Evolutionary conservation across 1,140 invertebrate species (phyloP), one percentile per base, ranked within the genome.

Genomic region (Drosophila bifasciata): DNA sequence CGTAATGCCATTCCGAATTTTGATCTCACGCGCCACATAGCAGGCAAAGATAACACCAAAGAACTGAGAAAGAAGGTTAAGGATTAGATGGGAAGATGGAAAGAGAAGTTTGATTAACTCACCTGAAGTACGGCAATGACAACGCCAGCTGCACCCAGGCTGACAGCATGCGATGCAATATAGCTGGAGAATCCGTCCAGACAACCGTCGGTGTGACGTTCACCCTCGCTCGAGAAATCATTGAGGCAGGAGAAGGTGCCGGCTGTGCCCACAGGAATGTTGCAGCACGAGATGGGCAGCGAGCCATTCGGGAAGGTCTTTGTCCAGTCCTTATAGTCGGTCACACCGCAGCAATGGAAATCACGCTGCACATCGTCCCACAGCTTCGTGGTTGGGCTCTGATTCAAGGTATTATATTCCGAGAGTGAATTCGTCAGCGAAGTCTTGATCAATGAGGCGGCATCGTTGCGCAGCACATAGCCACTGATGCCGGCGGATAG

Each of bases 401-500:
- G 90, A 5, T 67, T 75, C 5, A 76, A 50, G 3, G 77, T 83
- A 0, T 77, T 86, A 57, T 95, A 95, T 0, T 92, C 13, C 0
- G 76, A 40, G 93, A 96, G 93, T 1, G 93, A 93, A 0, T 81
- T 41, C 0, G 76, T 46, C 69, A 96, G 92, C 39, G 91, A 91
- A 2, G 92, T 92, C 0, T 92, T 55, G 1, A 95, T 70, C 15
- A 95, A 71, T 1, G 92, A 64, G 4, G 93, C 78, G 0, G 93
- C 91, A 41, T 95, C 94, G 5, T 93, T 93, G 61, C 93, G 93
- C 67, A 97, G 91, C 8, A 96, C 94, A 83, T 96, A 97, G 11
- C 96, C 96, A 63, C 95, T 94, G 77, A 97, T 96, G 40, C 96
- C 97, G 28, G 94, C 96, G 3, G 95, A 94, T 44, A 97, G 90